Evolutionary conservation across 2,797 vertebrate species (phyloP).

Genomic region (Rhynchotus rufescens): DNA sequence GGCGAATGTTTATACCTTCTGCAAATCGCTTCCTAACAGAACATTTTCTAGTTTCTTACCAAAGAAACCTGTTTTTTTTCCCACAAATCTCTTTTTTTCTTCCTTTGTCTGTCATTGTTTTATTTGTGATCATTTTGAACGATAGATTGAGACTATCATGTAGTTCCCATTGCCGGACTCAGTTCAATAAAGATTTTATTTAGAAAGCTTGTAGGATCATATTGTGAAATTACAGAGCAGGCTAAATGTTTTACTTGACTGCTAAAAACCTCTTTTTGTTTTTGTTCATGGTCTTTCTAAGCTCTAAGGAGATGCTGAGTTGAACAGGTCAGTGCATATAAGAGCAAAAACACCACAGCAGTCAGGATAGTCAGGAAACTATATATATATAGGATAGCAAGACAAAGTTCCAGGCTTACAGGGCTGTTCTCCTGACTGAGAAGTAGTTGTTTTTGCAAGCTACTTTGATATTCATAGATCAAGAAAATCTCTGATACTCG

Average conservation of each 20-base stretch:
- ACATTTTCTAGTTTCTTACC: neutral
- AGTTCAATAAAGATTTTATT: neutral
- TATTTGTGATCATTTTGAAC: neutral
- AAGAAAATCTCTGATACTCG: neutral
- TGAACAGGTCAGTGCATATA: neutral
- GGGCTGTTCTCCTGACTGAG: rapidly evolving
- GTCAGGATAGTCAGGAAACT: neutral
- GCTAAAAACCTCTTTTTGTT: neutral
- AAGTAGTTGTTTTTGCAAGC: neutral
- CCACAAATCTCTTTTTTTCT: neutral
- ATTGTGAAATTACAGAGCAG: neutral
- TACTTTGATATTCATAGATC: neutral
- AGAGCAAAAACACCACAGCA: neutral
- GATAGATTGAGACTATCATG: neutral
- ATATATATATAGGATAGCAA: neutral
- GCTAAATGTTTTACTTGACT: neutral
- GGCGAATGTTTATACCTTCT: neutral
- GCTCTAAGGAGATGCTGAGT: neutral
- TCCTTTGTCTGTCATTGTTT: neutral
- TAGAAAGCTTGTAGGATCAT: neutral
- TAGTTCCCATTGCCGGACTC: neutral
- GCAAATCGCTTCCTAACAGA: neutral
- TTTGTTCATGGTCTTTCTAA: neutral
- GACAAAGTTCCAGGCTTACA: neutral
- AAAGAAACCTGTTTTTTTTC: neutral